Evolutionary conservation across 1,140 invertebrate species (phyloP).

Genomic region (Watersipora subatra): DNA sequence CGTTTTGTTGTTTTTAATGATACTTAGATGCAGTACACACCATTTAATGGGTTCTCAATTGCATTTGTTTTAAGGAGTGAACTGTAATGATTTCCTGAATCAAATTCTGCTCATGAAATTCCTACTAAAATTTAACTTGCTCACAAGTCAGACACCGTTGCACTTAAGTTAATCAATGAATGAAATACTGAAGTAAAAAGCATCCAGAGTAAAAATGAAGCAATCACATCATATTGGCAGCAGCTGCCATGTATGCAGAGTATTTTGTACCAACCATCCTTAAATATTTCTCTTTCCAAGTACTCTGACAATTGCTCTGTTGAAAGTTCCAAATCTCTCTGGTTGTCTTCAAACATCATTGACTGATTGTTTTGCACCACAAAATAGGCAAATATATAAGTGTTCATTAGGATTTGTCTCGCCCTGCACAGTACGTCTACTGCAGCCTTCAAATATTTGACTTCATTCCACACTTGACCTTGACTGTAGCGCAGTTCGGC

Average conservation of each 20-base stretch:
- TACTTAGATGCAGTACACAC: no score
- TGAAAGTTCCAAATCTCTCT: neutral
- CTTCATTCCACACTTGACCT: neutral
- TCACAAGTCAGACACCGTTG: neutral
- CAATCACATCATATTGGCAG: neutral
- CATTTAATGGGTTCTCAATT: no score
- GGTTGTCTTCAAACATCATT: neutral
- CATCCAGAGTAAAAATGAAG: neutral
- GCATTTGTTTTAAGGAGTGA: no score
- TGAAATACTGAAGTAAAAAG: neutral
- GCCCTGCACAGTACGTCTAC: neutral
- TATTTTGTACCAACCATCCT: no score
- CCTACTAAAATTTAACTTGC: neutral
- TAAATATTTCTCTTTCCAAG: neutral
- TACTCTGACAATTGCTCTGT: neutral
- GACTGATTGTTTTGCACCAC: neutral
- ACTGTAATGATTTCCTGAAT: no score
- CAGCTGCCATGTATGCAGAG: neutral
- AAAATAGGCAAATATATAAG: neutral
- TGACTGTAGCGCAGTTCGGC: neutral
- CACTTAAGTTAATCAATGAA: neutral
- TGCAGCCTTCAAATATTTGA: neutral
- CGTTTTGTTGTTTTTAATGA: no score
- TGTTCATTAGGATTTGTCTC: neutral
- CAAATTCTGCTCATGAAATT: neutral